Percentiles rank a stretch among this genome's conserved stretches.
phyloP scores from a whole-genome alignment of 2,888 invertebrate genomes.

The Criorhina ranunculi region DNA sequence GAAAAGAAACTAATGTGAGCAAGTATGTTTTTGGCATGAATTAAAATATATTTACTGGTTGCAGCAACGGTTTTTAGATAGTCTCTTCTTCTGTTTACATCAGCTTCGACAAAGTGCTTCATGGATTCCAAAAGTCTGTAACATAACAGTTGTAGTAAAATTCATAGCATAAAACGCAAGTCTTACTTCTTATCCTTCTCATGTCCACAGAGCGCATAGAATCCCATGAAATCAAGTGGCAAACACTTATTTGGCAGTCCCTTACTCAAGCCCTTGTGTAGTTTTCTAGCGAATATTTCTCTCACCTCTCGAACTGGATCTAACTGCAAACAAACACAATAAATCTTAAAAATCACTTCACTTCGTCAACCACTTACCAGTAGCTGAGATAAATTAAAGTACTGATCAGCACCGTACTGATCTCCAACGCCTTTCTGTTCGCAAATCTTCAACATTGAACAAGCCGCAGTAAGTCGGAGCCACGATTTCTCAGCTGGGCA shows the following conservation, averaged over 20 bases:
- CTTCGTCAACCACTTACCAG: slow-evolving; percentile 88
- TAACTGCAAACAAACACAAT: slow-evolving; percentile 85
- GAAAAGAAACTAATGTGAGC: not conserved
- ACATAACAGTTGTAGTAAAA: slow-evolving; percentile 81
- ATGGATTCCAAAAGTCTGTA: slow-evolving; percentile 84
- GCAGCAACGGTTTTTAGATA: slow-evolving; percentile 93
- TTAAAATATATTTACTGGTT: slow-evolving; percentile 82
- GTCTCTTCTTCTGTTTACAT: slow-evolving; percentile 95
- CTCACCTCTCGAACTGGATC: slow-evolving; percentile 93
- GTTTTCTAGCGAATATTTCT: slow-evolving; percentile 94
- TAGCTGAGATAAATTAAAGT: slow-evolving; percentile 95
- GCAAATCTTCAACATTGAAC: slow-evolving; percentile 98
- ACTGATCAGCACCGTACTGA: slow-evolving; percentile 97
- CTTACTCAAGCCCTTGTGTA: slow-evolving; percentile 94
- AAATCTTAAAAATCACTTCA: not conserved
- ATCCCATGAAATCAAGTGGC: slow-evolving; percentile 98
- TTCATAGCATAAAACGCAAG: not conserved
- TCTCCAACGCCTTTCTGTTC: slow-evolving; percentile 98
- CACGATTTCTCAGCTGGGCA: slow-evolving; percentile 96
- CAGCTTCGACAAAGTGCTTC: slow-evolving; percentile 93
- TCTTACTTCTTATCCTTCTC: slow-evolving; percentile 92
- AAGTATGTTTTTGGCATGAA: not conserved
- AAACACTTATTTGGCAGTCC: slow-evolving; percentile 95
- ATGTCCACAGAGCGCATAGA: slow-evolving; percentile 95
- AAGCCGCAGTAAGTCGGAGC: slow-evolving; percentile 95